Base-by-base conservation (phyloP, 2,797 vertebrate species). In the Borostomias antarcticus region DNA sequence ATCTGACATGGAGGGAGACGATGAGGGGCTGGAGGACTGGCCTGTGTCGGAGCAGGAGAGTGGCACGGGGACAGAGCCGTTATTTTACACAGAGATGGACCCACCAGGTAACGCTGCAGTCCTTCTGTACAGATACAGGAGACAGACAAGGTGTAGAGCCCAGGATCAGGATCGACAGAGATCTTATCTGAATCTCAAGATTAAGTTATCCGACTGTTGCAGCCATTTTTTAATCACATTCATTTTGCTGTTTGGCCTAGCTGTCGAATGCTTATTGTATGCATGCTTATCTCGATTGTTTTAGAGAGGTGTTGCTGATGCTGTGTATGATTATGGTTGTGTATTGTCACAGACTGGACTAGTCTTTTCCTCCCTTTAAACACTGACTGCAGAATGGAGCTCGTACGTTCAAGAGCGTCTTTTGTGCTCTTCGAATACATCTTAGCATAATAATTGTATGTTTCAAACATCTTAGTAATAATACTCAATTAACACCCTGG, bases 31-130 rank as follows among this genome's bases (percentile, higher is more conserved):
- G 82, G 81, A 89, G 88, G 92, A 92, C 62, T 92, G 87, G 87
- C 75, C 87, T 85, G 90, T 88, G 81, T 76, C 90, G 84, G 91
- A 93, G 79, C 86, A 89, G 86, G 89, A 88, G 4, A 45, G 17
- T 3, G 40, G 3, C 79, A 91, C 86, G 88, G 91, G 89, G 80
- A 90, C 90, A 77, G 91, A 93, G 83, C 89, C 92, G 87, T 91
- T 93, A 84, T 92, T 93, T 92, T 93, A 93, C 89, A 92, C 93
- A 91, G 92, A 94, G 87, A 92, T 93, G 92, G 92, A 93, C 79
- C 88, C 86, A 77, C 91, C 92, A 93, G 92, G 93, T 93, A 93
- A 93, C 85, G 56, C 72, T 88, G 78, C 77, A 85, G 82, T 83
- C 53, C 15, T 17, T 15, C 40, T 5, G 15, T 33, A 7, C 25